phyloP scores from a whole-genome alignment of 2,888 invertebrate species.

The Calameuta idolon region DNA sequence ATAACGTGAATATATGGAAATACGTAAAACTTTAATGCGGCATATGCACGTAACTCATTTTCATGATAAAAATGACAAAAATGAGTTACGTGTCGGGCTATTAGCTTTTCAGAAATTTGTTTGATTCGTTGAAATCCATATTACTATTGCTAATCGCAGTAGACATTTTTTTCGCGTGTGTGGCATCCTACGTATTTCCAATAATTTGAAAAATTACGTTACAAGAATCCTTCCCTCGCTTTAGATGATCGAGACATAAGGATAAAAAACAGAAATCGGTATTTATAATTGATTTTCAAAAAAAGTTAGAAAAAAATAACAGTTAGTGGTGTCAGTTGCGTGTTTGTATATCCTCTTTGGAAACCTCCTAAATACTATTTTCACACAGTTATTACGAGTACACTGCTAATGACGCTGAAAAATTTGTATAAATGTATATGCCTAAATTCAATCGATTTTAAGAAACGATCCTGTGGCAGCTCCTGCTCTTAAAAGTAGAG shows the following conservation, averaged over 20 bases:
- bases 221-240: background rate
- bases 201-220: background rate
- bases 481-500: constrained; percentile 53
- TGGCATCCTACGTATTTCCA: background rate
- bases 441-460: constrained; percentile 54
- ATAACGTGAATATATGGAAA: background rate
- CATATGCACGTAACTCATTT: background rate
- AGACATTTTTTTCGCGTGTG: no score
- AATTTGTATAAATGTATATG: constrained; percentile 10
- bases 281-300: background rate
- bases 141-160: background rate
- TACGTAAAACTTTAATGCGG: no score
- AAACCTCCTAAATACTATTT: background rate
- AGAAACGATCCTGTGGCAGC: constrained; percentile 52
- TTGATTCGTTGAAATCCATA: background rate
- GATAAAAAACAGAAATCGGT: background rate
- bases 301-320: background rate
- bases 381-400: background rate
- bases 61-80: background rate
- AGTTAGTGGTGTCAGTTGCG: background rate
- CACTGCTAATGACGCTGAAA: constrained; percentile 6
- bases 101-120: background rate
- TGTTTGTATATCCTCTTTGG: background rate
- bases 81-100: background rate
- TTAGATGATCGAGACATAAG: background rate